Base-by-base conservation (phyloP, 2,888 invertebrate species). In the Hetaerina titia region DNA sequence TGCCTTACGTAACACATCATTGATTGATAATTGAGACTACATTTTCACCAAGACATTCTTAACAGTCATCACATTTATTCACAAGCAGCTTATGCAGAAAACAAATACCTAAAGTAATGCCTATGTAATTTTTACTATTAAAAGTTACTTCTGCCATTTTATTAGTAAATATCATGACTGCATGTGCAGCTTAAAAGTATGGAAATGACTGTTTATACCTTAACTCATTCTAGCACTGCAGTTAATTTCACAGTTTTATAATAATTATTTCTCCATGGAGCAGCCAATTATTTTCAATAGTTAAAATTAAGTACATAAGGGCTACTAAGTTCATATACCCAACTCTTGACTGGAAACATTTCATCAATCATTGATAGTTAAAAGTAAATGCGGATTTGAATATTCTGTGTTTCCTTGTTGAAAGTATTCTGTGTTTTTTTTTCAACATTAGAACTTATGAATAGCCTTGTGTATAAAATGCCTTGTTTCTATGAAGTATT, bases 311-410 rank as follows among this genome's bases (percentile, higher is more conserved):
- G 25, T 31, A 81, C 11, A 31, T 7, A 15, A 31, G 13, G 81
- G n/a, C 31, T 31, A 9, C 4, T 45, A 13, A 31, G 81, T 81
- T 25, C 9, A 9, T 81, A 81, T 81, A 81, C 13, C 31, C 31
- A 13, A 81, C 81, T 31, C 25, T 69, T 81, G 81, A 81, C 31
- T 6, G 13, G 13, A 81, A 31, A 81, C 31, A 13, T 81, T 81
- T 81, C 81, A 81, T 81, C 81, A 81, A 81, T 31, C 81, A 31
- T 81, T 81, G 81, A 31, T 81, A 81, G 31, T 81, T 8, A 81
- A 69, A 45, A n/a, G 7, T 81, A 81, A 31, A 11, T 11, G 13
- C 13, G 31, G 81, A 81, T 81, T 31, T 81, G 25, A 31, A 31
- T 31, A 81, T 31, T 25, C 7, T 15, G 25, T 31, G 25, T 31